A percentile compares a stretch with the other conserved stretches of the same genome.
phyloP scores from a whole-genome alignment of 2,797 vertebrate genomes.

The Trichosurus vulpecula region DNA sequence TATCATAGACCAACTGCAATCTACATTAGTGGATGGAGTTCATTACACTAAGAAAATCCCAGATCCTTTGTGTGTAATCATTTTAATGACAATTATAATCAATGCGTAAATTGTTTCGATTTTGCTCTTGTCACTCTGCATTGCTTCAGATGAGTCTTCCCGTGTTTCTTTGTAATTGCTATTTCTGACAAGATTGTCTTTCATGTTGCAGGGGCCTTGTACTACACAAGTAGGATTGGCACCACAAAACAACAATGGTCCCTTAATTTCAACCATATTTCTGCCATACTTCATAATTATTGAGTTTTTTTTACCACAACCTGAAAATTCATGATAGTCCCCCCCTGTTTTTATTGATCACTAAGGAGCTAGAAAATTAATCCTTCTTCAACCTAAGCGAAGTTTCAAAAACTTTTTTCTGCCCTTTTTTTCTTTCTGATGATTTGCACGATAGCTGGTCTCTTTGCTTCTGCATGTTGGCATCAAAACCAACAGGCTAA shows the following conservation, averaged over 20 bases:
- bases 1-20: not conserved
- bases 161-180: not conserved
- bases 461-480: not conserved
- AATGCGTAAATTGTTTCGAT: not conserved
- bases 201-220: not conserved
- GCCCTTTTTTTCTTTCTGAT: not conserved
- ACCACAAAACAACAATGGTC: not conserved
- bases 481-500: not conserved
- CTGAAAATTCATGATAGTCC: not conserved
- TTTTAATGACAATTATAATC: not conserved
- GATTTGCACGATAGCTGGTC: not conserved
- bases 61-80: not conserved
- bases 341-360: not conserved
- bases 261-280: not conserved
- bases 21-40: not conserved
- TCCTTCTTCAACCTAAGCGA: not conserved
- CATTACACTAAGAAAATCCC: not conserved
- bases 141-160: not conserved
- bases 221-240: not conserved
- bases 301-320: not conserved
- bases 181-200: not conserved
- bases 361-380: not conserved
- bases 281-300: not conserved
- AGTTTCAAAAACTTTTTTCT: not conserved
- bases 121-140: not conserved